phyloP scores from a whole-genome alignment of 1,140 invertebrate species.

The Nephotettix cincticeps region DNA sequence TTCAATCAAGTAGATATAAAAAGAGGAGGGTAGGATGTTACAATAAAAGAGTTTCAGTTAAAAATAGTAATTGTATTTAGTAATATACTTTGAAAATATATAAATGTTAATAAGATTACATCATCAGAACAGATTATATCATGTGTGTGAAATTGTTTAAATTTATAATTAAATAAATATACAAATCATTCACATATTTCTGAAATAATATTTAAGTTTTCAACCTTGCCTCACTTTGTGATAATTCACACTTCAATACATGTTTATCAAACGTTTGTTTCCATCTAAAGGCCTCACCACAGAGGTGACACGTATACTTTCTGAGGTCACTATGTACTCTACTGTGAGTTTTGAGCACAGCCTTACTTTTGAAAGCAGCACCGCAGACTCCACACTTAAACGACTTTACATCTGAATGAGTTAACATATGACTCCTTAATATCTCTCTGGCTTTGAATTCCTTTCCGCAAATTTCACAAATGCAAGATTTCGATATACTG shows the following conservation, averaged over 20 bases:
- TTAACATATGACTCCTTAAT: neutral
- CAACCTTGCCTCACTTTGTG: neutral
- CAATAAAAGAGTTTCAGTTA: no score
- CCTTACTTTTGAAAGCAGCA: neutral
- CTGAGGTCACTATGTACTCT: neutral
- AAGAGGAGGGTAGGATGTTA: no score
- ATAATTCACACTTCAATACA: neutral
- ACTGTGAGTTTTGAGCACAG: neutral
- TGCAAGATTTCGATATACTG: neutral
- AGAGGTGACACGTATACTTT: neutral
- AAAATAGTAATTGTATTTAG: no score
- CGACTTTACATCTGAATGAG: neutral
- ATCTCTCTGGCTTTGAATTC: neutral
- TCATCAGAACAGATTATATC: no score
- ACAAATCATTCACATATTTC: no score
- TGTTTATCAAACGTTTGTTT: conserved; percentile 8
- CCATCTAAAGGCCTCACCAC: neutral
- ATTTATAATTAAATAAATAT: no score
- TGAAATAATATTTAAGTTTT: neutral
- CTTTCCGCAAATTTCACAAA: conserved; percentile 3
- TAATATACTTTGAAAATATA: no score
- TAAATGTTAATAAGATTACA: no score
- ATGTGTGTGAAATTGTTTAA: no score
- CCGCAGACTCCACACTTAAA: neutral
- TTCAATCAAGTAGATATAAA: no score